Conservation (phyloP, 2,113 vertebrate genomes). For the Chaetops frenatus region DNA sequence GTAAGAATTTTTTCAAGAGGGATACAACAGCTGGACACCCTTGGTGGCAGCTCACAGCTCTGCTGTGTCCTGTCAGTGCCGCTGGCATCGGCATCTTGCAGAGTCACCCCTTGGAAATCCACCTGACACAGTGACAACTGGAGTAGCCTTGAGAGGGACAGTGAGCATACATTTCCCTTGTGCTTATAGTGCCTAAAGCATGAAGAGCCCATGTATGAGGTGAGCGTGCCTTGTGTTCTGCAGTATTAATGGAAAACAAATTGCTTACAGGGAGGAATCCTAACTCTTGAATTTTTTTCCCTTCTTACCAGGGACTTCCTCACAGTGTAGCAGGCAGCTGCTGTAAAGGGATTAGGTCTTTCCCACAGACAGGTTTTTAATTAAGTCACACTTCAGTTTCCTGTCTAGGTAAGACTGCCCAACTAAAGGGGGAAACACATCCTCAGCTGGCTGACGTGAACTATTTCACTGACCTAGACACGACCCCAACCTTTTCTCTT, state of each 20-base stretch:
- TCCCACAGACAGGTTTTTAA: not conserved
- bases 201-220: not conserved
- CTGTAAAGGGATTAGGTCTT: not conserved
- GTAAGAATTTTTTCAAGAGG: not conserved
- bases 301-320: not conserved
- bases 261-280: not conserved
- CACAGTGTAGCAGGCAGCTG: not conserved
- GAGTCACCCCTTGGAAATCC: not conserved
- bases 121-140: not conserved
- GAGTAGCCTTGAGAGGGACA: not conserved
- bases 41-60: not conserved
- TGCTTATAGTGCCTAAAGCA: slow-evolving; percentile 45
- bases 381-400: not conserved
- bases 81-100: not conserved
- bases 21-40: not conserved
- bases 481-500: not conserved
- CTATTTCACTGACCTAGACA: not conserved
- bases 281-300: not conserved
- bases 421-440: not conserved
- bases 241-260: slow-evolving; percentile 49
- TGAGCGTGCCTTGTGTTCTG: slow-evolving; percentile 53
- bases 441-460: not conserved
- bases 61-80: not conserved
- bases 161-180: not conserved
- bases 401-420: not conserved